A percentile compares a stretch with the other conserved stretches of the same genome.
These are phyloP conservation scores for Athene noctua DNA, from an alignment of 2,113 vertebrate species.

Conservation along the genomic window DNA sequence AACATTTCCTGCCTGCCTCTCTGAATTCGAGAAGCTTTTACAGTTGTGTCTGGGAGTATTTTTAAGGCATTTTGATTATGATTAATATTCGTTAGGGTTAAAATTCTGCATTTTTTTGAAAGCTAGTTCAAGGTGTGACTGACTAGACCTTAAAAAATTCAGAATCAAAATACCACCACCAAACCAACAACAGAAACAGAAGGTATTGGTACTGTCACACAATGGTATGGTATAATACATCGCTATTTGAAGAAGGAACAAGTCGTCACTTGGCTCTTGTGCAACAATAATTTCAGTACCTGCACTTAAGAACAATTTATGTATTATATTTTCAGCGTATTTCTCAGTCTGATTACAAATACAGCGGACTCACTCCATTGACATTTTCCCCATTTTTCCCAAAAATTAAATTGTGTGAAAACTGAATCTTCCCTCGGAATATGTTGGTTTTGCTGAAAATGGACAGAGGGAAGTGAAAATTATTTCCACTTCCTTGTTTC, in stretches of 20 bases:
- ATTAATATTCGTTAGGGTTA: not conserved
- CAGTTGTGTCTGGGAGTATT: accelerated
- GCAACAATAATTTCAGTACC: not conserved
- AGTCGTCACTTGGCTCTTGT: not conserved
- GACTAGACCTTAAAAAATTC: not conserved
- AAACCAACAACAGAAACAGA: not conserved
- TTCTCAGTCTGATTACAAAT: not conserved
- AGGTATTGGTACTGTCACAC: not conserved
- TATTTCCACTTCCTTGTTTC: not conserved
- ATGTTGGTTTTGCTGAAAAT: not conserved
- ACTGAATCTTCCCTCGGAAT: not conserved
- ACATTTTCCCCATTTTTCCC: not conserved
- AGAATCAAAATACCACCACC: not conserved
- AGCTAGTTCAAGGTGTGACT: not conserved
- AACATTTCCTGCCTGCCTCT: not conserved
- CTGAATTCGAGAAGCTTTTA: not conserved
- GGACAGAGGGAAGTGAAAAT: not conserved
- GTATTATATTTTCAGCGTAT: not conserved
- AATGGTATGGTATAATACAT: not conserved
- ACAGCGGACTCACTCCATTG: not conserved
- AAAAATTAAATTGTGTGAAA: not conserved
- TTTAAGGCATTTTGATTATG: not conserved
- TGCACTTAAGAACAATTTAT: not conserved
- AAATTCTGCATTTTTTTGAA: not conserved
- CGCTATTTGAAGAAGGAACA: not conserved